Percentiles rank a stretch among this genome's conserved stretches.
phyloP scores from a whole-genome alignment of 2,797 vertebrate genomes.

The Simalia tracyae region DNA sequence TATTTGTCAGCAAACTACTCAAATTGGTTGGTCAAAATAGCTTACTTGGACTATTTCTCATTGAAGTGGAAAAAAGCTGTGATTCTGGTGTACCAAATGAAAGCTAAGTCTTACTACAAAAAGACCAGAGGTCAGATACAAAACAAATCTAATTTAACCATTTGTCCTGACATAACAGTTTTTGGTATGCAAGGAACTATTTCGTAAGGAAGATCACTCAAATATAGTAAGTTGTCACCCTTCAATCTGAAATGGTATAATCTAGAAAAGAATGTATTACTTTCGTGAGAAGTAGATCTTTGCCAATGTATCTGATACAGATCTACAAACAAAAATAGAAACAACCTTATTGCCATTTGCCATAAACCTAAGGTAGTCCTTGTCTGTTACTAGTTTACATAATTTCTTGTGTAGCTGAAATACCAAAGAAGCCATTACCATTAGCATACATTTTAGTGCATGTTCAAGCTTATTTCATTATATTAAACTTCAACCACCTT shows the following conservation, averaged over 20 bases:
- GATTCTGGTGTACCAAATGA: not conserved
- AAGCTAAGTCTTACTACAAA: not conserved
- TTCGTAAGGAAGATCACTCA: not conserved
- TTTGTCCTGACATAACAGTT: not conserved
- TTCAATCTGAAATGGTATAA: not conserved
- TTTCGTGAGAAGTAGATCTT: not conserved
- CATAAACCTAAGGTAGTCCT: constrained; percentile 43
- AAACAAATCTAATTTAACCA: not conserved
- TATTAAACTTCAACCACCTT: not conserved
- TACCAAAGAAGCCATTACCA: constrained; percentile 55
- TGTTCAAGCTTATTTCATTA: not conserved
- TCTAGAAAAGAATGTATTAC: not conserved
- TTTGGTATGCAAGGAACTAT: not conserved
- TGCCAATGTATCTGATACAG: constrained; percentile 46
- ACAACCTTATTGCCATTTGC: constrained; percentile 43
- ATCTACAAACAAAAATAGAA: constrained; percentile 42
- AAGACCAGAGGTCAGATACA: not conserved
- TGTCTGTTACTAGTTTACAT: constrained; percentile 60
- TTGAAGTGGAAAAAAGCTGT: not conserved
- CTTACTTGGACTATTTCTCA: constrained; percentile 23
- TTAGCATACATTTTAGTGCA: constrained; percentile 8
- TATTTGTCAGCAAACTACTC: constrained; percentile 41
- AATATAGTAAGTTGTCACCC: not conserved
- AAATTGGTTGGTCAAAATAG: constrained; percentile 40
- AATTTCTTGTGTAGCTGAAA: constrained; percentile 64